Evolutionary conservation across 2,797 vertebrate species (phyloP).

Genomic region (Gouania willdenowi): DNA sequence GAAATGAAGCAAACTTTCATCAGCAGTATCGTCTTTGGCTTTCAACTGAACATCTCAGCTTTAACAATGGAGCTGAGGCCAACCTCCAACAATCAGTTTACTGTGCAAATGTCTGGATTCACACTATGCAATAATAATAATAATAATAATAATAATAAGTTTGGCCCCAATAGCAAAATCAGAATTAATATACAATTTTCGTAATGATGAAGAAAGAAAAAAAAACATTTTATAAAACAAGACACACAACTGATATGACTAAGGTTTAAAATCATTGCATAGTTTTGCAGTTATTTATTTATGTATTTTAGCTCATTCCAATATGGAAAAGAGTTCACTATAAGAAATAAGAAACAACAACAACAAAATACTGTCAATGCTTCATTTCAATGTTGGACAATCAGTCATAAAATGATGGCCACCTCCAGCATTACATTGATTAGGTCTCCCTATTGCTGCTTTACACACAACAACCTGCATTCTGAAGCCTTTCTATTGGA

Average conservation of each 20-base stretch:
- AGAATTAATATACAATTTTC: too few species aligned
- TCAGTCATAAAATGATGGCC: too few species aligned
- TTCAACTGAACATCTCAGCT: conserved; percentile 7
- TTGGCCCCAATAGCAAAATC: conserved; percentile 88
- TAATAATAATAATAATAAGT: conserved; percentile 46
- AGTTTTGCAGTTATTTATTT: too few species aligned
- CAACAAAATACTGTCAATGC: too few species aligned
- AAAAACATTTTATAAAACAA: not conserved
- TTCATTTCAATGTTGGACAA: too few species aligned
- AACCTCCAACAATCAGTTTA: conserved; percentile 65
- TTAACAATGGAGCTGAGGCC: not conserved
- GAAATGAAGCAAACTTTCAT: conserved; percentile 1
- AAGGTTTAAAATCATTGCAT: conserved; percentile 80
- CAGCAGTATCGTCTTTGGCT: conserved; percentile 36
- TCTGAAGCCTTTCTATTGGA: too few species aligned
- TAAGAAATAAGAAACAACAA: conserved; percentile 1
- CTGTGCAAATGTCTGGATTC: conserved; percentile 91
- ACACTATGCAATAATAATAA: conserved; percentile 22
- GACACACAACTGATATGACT: conserved; percentile 13
- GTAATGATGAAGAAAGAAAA: not conserved
- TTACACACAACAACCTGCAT: too few species aligned
- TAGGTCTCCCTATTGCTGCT: too few species aligned
- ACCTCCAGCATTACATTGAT: too few species aligned
- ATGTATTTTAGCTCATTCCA: conserved; percentile 70
- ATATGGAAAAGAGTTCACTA: conserved; percentile 57